Evolutionary conservation across 2,797 vertebrate species (phyloP), one percentile per base, ranked within the genome.

Genomic region (Sparus aurata): DNA sequence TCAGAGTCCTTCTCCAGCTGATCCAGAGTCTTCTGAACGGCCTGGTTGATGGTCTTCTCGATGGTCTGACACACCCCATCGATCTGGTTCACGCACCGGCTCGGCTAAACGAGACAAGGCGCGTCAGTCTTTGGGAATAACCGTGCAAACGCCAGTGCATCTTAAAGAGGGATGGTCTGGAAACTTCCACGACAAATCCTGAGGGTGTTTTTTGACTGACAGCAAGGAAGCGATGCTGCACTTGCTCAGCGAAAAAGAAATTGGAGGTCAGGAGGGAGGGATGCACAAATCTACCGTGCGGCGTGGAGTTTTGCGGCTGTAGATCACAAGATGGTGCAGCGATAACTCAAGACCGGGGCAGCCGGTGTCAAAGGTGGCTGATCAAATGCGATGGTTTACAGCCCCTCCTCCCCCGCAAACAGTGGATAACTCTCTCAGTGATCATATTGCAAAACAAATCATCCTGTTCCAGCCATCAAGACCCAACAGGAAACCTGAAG

Each of bases 21-120:
- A 87, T 96, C 85, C 80, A 96, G 77, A 10, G 94, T 96, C 89
- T 95, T 96, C 91, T 96, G 95, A 61, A 96, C 94, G 0, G 95
- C 94, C 91, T 96, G 95, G 92, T 95, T 95, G 83, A 96, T 96
- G 85, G 93, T 95, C 87, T 96, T 96, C 91, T 96, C 96, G 47
- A 96, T 95, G 45, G 95, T 96, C 83, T 94, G 91, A 85, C 96
- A 96, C 82, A 96, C 91, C 5, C 87, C 83, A 2, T 96, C 95
- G 7, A 96, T 96, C 90, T 96, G 95, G 90, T 96, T 96, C 89
- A 94, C 93, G 27, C 95, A 96, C 17, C 96, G 93, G 91, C 94
- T 96, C 0, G 93, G 93, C 96, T 96, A 53, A 34, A 88, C 9
- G 18, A 77, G n/a, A 82, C 47, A 77, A 64, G 83, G 45, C 10